phyloP scores from a whole-genome alignment of 1,140 invertebrate genomes.

The Melipona quadrifasciata region DNA sequence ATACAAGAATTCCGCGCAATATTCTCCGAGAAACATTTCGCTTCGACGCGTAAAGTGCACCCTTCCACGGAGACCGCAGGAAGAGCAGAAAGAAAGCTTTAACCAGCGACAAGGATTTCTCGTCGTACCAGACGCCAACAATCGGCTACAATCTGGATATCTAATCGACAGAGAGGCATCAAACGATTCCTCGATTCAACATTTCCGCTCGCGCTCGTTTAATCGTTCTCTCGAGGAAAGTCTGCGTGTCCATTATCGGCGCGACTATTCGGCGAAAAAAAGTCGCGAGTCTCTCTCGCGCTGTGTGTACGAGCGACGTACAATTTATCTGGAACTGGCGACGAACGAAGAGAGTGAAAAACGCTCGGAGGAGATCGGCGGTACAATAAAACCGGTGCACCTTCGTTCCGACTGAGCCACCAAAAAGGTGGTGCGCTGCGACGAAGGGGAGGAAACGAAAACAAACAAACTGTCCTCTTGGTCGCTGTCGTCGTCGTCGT shows the following conservation, averaged over 20 bases:
- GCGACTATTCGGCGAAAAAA: background rate
- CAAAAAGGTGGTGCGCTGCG: constrained; percentile 47
- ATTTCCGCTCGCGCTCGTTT: background rate
- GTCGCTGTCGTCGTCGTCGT: constrained; percentile 5
- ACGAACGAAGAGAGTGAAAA: constrained; percentile 38
- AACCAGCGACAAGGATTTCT: background rate
- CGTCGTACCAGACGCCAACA: background rate
- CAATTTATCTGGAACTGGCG: constrained; percentile 33
- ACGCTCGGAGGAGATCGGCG: constrained; percentile 27
- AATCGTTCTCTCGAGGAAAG: background rate
- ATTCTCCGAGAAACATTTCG: background rate
- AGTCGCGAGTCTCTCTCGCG: background rate
- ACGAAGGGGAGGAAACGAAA: constrained; percentile 29
- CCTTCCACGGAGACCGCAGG: too few species aligned
- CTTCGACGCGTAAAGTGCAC: background rate
- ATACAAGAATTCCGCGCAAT: background rate
- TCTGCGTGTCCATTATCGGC: background rate
- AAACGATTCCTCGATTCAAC: background rate
- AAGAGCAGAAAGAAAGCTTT: too few species aligned
- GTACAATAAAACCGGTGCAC: constrained; percentile 33
- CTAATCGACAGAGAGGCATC: background rate
- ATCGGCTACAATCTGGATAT: background rate
- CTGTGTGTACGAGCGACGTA: background rate
- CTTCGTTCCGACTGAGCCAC: constrained; percentile 1
- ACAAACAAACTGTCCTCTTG: constrained; percentile 22